Evolutionary conservation across 2,113 vertebrate genomes (phyloP).

Genomic region (Bubo bubo): DNA sequence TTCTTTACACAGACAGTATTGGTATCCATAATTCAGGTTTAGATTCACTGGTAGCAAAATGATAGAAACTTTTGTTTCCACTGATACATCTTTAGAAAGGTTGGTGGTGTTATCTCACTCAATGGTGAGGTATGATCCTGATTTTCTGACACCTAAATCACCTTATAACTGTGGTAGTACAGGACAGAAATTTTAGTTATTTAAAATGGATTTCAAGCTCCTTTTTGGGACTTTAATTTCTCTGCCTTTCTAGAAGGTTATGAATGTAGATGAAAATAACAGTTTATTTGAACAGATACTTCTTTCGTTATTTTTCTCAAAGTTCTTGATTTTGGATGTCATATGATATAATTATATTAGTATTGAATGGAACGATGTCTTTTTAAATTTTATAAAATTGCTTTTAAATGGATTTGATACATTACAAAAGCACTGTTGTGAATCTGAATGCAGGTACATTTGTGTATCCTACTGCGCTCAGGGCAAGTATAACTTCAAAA

Average conservation of each 20-base stretch:
- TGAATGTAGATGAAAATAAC: background rate
- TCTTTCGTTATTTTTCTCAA: background rate
- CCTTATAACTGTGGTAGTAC: background rate
- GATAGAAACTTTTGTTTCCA: background rate
- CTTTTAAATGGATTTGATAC: background rate
- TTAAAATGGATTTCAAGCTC: background rate
- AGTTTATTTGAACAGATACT: background rate
- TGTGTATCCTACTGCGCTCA: background rate
- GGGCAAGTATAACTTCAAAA: background rate
- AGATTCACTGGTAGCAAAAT: background rate
- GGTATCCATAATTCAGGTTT: background rate
- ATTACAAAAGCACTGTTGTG: background rate
- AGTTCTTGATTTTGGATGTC: background rate
- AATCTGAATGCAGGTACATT: background rate
- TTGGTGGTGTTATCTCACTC: background rate
- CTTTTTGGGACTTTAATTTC: background rate
- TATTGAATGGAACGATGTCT: background rate
- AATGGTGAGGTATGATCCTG: background rate
- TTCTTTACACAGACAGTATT: background rate
- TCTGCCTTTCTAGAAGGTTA: background rate
- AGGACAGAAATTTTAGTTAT: background rate
- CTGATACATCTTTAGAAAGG: background rate
- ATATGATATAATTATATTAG: background rate
- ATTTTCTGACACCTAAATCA: background rate
- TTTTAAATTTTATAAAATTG: background rate